Evolutionary conservation across 2,888 invertebrate genomes (phyloP).

Genomic region (Heterodera filipjevi): DNA sequence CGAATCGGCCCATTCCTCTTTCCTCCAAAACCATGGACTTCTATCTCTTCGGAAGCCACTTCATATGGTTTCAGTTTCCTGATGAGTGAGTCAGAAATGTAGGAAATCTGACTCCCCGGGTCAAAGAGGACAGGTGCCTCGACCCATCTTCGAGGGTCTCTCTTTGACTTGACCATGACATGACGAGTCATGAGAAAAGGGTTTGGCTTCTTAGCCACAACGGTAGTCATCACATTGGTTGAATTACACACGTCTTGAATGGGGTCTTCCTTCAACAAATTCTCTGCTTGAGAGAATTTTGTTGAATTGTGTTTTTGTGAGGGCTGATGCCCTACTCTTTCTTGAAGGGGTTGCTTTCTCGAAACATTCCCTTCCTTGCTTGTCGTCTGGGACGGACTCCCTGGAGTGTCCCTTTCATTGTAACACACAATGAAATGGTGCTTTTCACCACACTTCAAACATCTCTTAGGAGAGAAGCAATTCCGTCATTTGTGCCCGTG

Average conservation of each 20-base stretch:
- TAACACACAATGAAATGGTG: neutral
- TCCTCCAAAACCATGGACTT: slow-evolving; percentile 8
- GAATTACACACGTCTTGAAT: neutral
- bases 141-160: neutral
- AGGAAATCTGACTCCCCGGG: slow-evolving; percentile 1
- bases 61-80: neutral
- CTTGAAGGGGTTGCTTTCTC: too few species aligned
- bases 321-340: neutral
- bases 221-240: neutral
- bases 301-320: too few species aligned
- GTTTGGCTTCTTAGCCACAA: neutral
- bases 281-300: too few species aligned
- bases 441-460: neutral
- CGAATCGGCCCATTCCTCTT: neutral
- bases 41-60: slow-evolving; percentile 1
- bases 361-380: too few species aligned
- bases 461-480: neutral
- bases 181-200: neutral
- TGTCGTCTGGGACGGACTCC: too few species aligned
- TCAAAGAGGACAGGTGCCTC: neutral
- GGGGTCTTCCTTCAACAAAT: too few species aligned
- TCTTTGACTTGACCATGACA: neutral
- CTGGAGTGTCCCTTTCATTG: neutral
- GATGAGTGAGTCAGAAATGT: slow-evolving; percentile 5
- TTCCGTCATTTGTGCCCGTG: neutral